Base-by-base conservation (phyloP, 2,888 invertebrate genomes). In the Drosophila sordidapex region DNA sequence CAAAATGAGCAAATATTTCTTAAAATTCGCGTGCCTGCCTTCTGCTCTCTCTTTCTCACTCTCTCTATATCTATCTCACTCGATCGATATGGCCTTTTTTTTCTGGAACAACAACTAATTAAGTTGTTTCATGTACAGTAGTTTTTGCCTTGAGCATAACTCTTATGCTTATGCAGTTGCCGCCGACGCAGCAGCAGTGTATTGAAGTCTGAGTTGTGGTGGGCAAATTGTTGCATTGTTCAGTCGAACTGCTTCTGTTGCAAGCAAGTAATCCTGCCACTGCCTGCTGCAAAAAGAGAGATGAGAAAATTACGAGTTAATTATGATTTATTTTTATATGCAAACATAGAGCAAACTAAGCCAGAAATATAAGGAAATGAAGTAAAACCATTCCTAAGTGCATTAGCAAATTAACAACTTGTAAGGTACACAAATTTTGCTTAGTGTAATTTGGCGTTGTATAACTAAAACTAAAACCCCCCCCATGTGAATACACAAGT, bases 101-200 rank as follows among this genome's bases (percentile, higher is more conserved):
- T 78, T 69, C 61, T 68, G 76, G 75, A 78, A 64, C 79, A 84
- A 81, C 88, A 82, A 79, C 89, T 90, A 91, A 89, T 87, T 90
- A 90, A 91, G 89, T 88, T 89, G 87, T 83, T 83, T 81, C 85
- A 79, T 82, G 82, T 82, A 82, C 84, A 78, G 71, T 80, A 78
- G 76, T 90, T 89, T 81, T 79, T 89, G 87, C 88, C 81, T 70
- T 66, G 75, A 64, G 86, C 83, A 82, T 73, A 88, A 82, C 83
- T 86, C 83, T 80, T 74, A 62, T 78, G 70, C 79, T 83, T 76
- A 63, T 78, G 70, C 79, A 79, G 75, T 79, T 72, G 74, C 70
- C 57, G 70, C 65, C 62, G 74, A 76, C 74, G 63, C 73, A 69
- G 57, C 71, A 70, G 69, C 75, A 67, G 69, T 74, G 70, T 72